Evolutionary conservation across 2,113 vertebrate species (phyloP), one percentile per base, ranked within the genome.

Genomic region (Leuciscus idus): DNA sequence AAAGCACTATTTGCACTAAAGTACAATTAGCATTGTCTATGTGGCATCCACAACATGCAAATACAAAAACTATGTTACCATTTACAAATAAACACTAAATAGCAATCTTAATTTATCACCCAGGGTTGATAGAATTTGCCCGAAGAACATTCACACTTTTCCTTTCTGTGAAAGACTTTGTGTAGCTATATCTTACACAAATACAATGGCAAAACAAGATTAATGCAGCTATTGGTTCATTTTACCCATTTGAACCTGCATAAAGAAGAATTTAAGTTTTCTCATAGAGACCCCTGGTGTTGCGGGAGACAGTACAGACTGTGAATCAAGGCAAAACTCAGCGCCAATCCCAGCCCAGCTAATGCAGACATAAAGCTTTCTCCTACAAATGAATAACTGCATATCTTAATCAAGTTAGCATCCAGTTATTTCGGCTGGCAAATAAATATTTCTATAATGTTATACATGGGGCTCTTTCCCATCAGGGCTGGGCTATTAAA

Each of bases 401-500:
- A 86, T 84, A 81, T 90, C 83, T 86, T 88, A 87, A 90, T 88
- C 85, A 62, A 85, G 75, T 90, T 88, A 88, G 86, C 76, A 48
- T 57, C 83, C 77, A 19, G 83, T 87, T 87, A 86, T 89, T 89
- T 85, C 83, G 74, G 80, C 52, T 26, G 79, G 88, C 86, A 88
- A 89, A 90, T 89, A 91, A 89, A 90, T 90, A 89, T 90, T 89
- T 84, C 86, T 73, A 74, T 88, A 83, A 77, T 55, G 84, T 81
- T 50, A 84, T 61, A 50, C 79, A 64, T 79, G 26, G 62, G 57
- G 83, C 81, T 84, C 52, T 88, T 87, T 78, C 80, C 83, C 85
- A 86, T 89, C 87, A 88, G 81, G 76, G 59, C n/a, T 17, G n/a
- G 87, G 89, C 89, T 93, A 94, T 93, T 95, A 91, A 93, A 92